These are phyloP conservation scores for Erebia aethiops DNA, from an alignment of 2,888 invertebrate species.

Conservation along the genomic window DNA sequence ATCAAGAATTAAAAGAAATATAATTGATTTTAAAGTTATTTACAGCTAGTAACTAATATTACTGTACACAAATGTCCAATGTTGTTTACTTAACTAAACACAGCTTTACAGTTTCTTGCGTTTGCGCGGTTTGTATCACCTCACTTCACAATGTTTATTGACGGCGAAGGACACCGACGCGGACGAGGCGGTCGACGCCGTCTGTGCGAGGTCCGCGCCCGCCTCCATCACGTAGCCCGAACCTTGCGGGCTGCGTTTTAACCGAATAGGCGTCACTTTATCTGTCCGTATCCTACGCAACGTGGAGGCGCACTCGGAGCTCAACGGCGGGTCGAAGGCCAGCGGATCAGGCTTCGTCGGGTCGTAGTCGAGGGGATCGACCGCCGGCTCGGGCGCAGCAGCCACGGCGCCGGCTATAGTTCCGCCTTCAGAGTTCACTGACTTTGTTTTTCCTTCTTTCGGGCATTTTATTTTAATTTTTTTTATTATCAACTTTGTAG, in stretches of 20 bases:
- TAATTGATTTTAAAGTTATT: slow-evolving; percentile 58
- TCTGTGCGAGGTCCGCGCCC: slow-evolving; percentile 56
- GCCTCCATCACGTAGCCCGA: slow-evolving; percentile 85
- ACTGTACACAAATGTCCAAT: slow-evolving; percentile 43
- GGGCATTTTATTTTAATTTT: slow-evolving; percentile 88
- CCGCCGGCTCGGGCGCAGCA: slow-evolving; percentile 57
- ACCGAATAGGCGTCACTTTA: slow-evolving; percentile 90
- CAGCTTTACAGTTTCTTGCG: slow-evolving; percentile 37
- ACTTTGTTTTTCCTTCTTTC: slow-evolving; percentile 65
- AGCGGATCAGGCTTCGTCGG: slow-evolving; percentile 74
- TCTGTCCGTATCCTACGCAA: slow-evolving; percentile 84
- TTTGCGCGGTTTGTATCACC: slow-evolving; percentile 86
- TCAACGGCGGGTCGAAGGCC: slow-evolving; percentile 70
- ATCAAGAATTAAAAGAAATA: slow-evolving; percentile 52
- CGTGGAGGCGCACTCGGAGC: slow-evolving; percentile 67
- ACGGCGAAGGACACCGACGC: slow-evolving; percentile 78
- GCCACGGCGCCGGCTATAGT: slow-evolving; percentile 51
- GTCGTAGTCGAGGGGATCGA: slow-evolving; percentile 76
- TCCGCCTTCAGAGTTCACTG: slow-evolving; percentile 53
- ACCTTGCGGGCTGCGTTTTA: slow-evolving; percentile 93
- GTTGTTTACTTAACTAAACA: slow-evolving; percentile 21
- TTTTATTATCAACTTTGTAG: slow-evolving; percentile 90
- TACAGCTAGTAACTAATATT: slow-evolving; percentile 58
- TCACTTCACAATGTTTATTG: slow-evolving; percentile 93
- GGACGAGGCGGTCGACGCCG: slow-evolving; percentile 49